Conservation (phyloP, 1,140 invertebrate genomes). For the Drosophila chauvacae region DNA sequence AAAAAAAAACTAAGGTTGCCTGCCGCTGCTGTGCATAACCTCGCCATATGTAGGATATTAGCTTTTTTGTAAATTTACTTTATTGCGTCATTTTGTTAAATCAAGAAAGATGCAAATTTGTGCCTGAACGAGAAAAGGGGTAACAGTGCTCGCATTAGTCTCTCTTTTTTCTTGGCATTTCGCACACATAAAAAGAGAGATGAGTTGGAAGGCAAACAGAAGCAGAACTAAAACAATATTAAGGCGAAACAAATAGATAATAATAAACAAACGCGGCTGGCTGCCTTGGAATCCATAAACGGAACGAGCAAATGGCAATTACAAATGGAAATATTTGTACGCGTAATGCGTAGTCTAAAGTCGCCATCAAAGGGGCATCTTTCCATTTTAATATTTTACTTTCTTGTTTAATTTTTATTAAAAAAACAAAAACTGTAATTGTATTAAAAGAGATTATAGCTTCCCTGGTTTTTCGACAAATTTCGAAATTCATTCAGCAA, state of each 20-base stretch:
- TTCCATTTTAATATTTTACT: conserved; percentile 13
- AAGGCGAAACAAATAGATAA: conserved; percentile 33
- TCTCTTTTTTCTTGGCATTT: conserved; percentile 16
- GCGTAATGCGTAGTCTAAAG: neutral
- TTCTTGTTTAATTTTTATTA: conserved; percentile 17
- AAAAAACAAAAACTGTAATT: conserved; percentile 16
- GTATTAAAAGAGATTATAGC: neutral
- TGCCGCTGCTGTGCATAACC: conserved; percentile 33
- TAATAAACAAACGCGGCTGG: conserved; percentile 35
- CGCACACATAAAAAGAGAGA: conserved; percentile 18
- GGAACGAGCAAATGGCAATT: conserved; percentile 32
- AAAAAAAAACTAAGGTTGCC: conserved; percentile 24
- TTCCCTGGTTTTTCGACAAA: neutral
- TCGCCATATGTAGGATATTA: conserved; percentile 42
- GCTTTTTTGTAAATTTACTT: conserved; percentile 14
- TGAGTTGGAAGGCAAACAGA: conserved; percentile 15
- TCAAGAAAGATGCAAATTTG: conserved; percentile 48
- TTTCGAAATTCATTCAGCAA: neutral
- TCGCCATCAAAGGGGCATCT: conserved; percentile 2
- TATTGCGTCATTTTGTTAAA: conserved; percentile 47
- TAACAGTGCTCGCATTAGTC: conserved; percentile 16
- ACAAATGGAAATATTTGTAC: conserved; percentile 20
- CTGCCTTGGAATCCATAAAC: conserved; percentile 44
- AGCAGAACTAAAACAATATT: conserved; percentile 30
- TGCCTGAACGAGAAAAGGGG: conserved; percentile 5